Percentiles rank a stretch among this genome's conserved stretches.
phyloP scores from a whole-genome alignment of 64 coral and sea anemone genomes.

The Hydrozoanthus tunicans region DNA sequence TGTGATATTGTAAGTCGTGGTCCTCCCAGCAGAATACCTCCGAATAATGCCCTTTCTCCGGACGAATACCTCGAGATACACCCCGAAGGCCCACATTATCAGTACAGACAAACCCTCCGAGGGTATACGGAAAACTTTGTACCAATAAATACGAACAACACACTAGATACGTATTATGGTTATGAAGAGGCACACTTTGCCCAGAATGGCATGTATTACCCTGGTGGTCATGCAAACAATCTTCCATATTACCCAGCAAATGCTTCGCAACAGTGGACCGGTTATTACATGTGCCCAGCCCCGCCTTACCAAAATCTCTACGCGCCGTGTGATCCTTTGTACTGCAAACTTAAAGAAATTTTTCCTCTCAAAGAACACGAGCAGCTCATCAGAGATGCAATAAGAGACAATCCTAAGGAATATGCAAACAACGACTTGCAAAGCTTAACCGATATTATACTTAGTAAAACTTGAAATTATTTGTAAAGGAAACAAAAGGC shows the following conservation, averaged over 20 bases:
- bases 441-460: neutral
- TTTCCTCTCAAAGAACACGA: conserved; percentile 50
- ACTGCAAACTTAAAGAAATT: conserved; percentile 20
- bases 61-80: conserved; percentile 44
- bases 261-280: conserved; percentile 29
- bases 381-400: conserved; percentile 29
- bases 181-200: conserved; percentile 11
- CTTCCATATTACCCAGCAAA: conserved; percentile 18
- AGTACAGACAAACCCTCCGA: conserved; percentile 20
- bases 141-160: neutral
- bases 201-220: neutral
- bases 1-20: conserved; percentile 51
- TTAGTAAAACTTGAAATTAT: neutral
- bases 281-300: neutral
- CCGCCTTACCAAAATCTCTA: conserved; percentile 1
- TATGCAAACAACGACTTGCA: conserved; percentile 7
- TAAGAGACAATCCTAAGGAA: conserved; percentile 40
- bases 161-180: neutral
- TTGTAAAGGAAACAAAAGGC: neutral
- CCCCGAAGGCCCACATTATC: conserved; percentile 11
- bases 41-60: conserved; percentile 19
- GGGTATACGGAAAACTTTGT: conserved; percentile 13
- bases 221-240: neutral
- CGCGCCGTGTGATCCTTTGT: neutral
- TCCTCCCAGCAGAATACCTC: conserved; percentile 15